A percentile compares a stretch with the other conserved stretches of the same genome.
Conservation (phyloP, 2,888 invertebrate species). For the Cryptocephalus primarius region DNA sequence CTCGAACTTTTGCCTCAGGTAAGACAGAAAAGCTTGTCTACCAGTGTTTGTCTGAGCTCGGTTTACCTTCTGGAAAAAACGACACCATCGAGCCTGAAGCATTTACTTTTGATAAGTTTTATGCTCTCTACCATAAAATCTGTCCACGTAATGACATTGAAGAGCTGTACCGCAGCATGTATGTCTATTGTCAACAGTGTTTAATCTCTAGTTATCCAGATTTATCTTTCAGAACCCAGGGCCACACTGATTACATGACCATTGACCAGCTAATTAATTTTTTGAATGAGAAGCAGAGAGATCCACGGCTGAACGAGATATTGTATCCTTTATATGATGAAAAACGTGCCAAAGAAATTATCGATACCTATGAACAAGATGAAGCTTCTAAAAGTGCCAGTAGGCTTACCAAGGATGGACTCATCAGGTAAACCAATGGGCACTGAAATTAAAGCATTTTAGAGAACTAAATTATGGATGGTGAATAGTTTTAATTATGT, state of each 20-base stretch:
- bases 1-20: constrained; percentile 97
- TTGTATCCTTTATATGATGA: constrained; percentile 94
- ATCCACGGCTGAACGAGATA: constrained; percentile 97
- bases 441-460: no score
- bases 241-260: constrained; percentile 78
- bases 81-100: constrained; percentile 89
- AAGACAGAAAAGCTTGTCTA: constrained; percentile 98
- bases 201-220: no score
- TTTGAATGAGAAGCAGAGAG: constrained; percentile 94
- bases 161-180: constrained; percentile 93
- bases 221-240: constrained; percentile 60
- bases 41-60: constrained; percentile 88
- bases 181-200: constrained; percentile 38
- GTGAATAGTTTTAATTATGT: no score
- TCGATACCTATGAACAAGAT: constrained; percentile 83
- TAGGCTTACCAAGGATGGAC: constrained; percentile 84
- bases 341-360: constrained; percentile 85
- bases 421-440: constrained; percentile 57
- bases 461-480: no score
- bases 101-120: constrained; percentile 98
- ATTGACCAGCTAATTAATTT: constrained; percentile 83
- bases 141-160: constrained; percentile 98
- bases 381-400: constrained; percentile 61
- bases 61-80: constrained; percentile 89
- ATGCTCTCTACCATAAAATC: constrained; percentile 95